Conservation (phyloP, 2,113 vertebrate genomes). For the Himantopus leucocephalus region DNA sequence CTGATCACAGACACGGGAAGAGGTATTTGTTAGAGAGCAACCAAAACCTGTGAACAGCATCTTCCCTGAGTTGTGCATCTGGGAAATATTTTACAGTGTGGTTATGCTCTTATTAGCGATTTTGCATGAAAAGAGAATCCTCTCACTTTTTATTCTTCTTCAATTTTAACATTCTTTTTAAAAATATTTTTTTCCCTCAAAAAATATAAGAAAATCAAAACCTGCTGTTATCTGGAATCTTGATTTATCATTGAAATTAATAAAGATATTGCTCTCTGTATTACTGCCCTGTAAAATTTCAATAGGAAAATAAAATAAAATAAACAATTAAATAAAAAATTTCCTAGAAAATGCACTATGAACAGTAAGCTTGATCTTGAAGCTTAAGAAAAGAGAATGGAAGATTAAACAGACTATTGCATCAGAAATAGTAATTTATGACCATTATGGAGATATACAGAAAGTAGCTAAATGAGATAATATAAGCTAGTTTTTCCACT, state of each 20-base stretch:
- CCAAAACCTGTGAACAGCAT: background rate
- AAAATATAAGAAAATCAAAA: background rate
- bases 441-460: background rate
- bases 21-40: background rate
- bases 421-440: background rate
- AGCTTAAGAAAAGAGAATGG: background rate
- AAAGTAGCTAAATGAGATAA: background rate
- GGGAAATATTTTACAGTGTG: background rate
- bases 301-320: background rate
- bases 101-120: background rate
- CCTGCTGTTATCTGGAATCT: background rate
- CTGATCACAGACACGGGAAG: background rate
- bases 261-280: background rate
- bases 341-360: background rate
- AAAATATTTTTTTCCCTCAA: background rate
- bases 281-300: fast-evolving
- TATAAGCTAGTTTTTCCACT: background rate
- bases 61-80: background rate
- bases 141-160: background rate
- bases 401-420: background rate
- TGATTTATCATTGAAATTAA: background rate
- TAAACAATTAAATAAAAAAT: background rate
- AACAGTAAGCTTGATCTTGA: background rate
- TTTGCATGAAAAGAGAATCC: background rate
- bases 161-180: background rate